phyloP scores from a whole-genome alignment of 2,797 vertebrate species.

The Delichon dasypus region DNA sequence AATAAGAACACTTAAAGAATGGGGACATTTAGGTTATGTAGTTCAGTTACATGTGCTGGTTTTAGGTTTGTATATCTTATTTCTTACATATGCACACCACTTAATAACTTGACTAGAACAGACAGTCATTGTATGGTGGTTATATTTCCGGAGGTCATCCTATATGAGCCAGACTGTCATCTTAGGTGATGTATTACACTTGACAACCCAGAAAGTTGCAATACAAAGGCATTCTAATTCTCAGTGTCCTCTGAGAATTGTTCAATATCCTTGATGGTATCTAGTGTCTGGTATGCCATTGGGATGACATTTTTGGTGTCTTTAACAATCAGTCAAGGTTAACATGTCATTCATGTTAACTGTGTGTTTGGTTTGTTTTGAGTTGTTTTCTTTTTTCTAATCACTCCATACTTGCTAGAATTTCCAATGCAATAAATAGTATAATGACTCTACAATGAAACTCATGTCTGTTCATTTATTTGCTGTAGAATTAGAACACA shows the following conservation, averaged over 20 bases:
- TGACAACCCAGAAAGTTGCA: slow-evolving; percentile 55
- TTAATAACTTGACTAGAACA: slow-evolving; percentile 55
- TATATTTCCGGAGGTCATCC: slow-evolving; percentile 52
- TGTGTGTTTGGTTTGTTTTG: not conserved
- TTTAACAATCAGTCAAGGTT: slow-evolving; percentile 44
- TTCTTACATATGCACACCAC: slow-evolving; percentile 61
- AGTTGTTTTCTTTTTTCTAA: not conserved
- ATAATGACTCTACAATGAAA: not conserved
- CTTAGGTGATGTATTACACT: slow-evolving; percentile 47
- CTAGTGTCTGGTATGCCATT: slow-evolving; percentile 4
- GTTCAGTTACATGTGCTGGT: not conserved
- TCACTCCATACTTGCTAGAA: not conserved
- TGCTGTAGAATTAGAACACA: not conserved
- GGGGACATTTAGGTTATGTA: slow-evolving; percentile 2
- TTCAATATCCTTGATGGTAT: slow-evolving; percentile 48
- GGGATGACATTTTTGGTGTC: slow-evolving; percentile 22
- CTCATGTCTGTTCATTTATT: not conserved
- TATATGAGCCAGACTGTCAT: slow-evolving; percentile 19
- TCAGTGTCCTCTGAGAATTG: slow-evolving; percentile 25
- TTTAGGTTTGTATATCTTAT: slow-evolving; percentile 50
- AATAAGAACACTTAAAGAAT: not conserved
- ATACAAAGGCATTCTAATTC: slow-evolving; percentile 46
- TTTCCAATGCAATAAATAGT: not conserved
- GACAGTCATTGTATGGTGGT: slow-evolving; percentile 43
- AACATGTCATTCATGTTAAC: not conserved